A percentile compares a stretch with the other conserved stretches of the same genome.
Conservation (phyloP, 2,888 invertebrate genomes). For the Thera britannica region DNA sequence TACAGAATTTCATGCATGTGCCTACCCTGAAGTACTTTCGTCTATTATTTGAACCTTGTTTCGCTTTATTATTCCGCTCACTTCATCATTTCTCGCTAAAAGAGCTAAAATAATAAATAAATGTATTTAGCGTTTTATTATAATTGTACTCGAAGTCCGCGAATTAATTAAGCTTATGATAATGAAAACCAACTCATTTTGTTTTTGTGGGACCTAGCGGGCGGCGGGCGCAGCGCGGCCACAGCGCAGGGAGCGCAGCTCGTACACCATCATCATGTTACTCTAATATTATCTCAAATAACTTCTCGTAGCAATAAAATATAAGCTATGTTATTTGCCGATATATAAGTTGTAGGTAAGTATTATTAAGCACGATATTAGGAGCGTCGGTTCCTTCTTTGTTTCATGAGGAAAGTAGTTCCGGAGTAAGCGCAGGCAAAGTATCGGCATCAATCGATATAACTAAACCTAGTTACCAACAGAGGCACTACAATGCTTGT, state of each 20-base stretch:
- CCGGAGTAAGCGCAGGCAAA: too few relatives aligned
- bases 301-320: too few relatives aligned
- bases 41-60: not conserved
- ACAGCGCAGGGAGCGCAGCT: conserved; percentile 7
- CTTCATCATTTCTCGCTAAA: not conserved
- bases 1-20: too few relatives aligned
- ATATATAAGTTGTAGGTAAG: too few relatives aligned
- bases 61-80: not conserved
- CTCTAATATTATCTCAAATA: too few relatives aligned
- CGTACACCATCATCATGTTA: not conserved
- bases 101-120: conserved; percentile 18
- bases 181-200: conserved; percentile 38
- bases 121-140: conserved; percentile 24
- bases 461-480: too few relatives aligned
- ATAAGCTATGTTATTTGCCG: too few relatives aligned
- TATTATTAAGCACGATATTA: too few relatives aligned
- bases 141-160: conserved; percentile 22
- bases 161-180: conserved; percentile 43
- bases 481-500: too few relatives aligned
- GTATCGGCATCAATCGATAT: too few relatives aligned
- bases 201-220: conserved; percentile 23
- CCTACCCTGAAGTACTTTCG: not conserved
- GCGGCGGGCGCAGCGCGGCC: conserved; percentile 16
- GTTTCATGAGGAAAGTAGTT: too few relatives aligned
- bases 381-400: too few relatives aligned